These are phyloP conservation scores for Alouatta caraya DNA, from an alignment of 2,797 vertebrate genomes.

Conservation along the genomic window DNA sequence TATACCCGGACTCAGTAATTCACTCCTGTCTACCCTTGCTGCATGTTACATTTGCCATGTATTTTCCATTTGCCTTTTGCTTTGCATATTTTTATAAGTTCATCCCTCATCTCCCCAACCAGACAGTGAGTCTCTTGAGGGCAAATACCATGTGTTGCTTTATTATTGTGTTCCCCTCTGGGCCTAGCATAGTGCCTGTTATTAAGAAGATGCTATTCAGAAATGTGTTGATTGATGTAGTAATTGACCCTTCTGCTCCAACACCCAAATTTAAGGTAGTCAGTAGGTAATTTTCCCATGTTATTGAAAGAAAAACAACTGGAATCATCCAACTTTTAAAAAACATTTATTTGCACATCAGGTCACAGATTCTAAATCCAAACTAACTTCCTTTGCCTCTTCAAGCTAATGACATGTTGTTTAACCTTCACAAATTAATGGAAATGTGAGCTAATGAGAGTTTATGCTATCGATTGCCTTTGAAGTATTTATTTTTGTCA, in stretches of 20 bases:
- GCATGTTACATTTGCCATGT: not conserved
- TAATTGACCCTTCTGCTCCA: not conserved
- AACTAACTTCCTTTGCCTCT: not conserved
- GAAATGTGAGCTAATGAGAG: slow-evolving; percentile 20
- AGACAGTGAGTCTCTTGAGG: not conserved
- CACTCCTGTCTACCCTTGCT: not conserved
- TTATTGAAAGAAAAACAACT: slow-evolving; percentile 36
- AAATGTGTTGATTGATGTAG: not conserved
- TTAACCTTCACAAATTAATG: slow-evolving; percentile 38
- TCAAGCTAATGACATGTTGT: slow-evolving; percentile 30
- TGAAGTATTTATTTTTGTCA: slow-evolving; percentile 23
- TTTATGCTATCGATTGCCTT: slow-evolving; percentile 19
- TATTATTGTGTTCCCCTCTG: not conserved
- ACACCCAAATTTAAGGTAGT: not conserved
- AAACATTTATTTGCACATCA: not conserved
- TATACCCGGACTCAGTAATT: not conserved
- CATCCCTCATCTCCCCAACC: not conserved
- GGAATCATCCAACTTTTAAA: not conserved
- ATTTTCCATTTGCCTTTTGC: not conserved
- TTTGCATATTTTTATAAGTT: not conserved
- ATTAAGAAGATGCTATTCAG: not conserved
- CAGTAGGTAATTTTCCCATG: not conserved
- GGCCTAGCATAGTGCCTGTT: not conserved
- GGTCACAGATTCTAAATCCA: not conserved
- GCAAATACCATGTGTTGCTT: not conserved